A percentile compares a stretch with the other conserved stretches of the same genome.
phyloP scores from a whole-genome alignment of 2,888 invertebrate species.

The Abrostola triplasia region DNA sequence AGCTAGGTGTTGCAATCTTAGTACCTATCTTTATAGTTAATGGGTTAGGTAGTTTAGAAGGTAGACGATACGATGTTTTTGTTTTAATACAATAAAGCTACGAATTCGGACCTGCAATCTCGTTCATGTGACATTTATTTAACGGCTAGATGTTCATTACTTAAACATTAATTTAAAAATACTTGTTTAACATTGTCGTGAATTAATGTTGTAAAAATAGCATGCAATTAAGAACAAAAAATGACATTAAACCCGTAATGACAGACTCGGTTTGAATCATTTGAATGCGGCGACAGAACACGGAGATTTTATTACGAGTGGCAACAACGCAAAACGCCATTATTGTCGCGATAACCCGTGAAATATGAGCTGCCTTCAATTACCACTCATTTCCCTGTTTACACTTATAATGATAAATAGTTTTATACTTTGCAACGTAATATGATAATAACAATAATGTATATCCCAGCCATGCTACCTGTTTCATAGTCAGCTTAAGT shows the following conservation, averaged over 20 bases:
- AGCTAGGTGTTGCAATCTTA: conserved; percentile 12
- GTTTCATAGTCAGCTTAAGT: too few species aligned
- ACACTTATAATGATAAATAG: not conserved
- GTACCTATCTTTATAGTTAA: conserved; percentile 27
- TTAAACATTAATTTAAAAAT: not conserved
- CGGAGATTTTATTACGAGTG: conserved; percentile 1
- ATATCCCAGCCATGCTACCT: not conserved
- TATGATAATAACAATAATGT: not conserved
- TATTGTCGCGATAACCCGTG: conserved; percentile 10
- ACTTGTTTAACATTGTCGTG: not conserved
- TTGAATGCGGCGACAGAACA: not conserved
- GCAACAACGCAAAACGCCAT: conserved; percentile 5
- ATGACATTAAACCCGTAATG: conserved; percentile 2
- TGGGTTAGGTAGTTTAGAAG: conserved; percentile 5
- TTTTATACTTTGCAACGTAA: not conserved
- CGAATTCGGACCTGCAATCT: conserved; percentile 14
- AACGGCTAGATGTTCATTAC: too few species aligned
- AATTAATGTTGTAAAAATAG: not conserved
- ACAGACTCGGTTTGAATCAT: not conserved
- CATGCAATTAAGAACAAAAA: too few species aligned
- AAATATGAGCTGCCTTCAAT: conserved; percentile 12
- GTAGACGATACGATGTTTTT: conserved; percentile 11
- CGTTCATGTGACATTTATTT: not conserved
- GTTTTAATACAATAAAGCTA: conserved; percentile 18
- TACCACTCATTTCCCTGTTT: conserved; percentile 7